phyloP scores from a whole-genome alignment of 2,888 invertebrate genomes.

The Tridacna gigas region DNA sequence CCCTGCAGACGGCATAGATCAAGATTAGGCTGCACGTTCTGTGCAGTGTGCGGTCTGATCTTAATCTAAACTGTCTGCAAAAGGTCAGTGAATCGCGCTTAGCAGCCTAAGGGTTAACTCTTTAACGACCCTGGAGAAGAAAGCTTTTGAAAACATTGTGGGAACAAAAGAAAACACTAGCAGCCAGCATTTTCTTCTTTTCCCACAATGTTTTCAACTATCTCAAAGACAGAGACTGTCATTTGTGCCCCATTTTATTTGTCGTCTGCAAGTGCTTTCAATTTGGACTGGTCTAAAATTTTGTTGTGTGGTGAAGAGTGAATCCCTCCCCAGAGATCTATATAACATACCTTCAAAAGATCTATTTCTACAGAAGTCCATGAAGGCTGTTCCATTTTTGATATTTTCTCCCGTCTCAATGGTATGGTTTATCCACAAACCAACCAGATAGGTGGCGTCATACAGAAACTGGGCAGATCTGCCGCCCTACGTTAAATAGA shows the following conservation, averaged over 20 bases:
- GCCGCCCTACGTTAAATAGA: not conserved
- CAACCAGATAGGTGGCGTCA: conserved; percentile 61
- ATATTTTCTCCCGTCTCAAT: conserved; percentile 37
- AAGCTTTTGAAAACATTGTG: conserved; percentile 1
- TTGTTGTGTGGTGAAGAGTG: too few relatives aligned
- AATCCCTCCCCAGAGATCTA: not conserved
- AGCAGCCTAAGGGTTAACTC: too few relatives aligned
- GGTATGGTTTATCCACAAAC: conserved; percentile 63
- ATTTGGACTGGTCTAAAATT: too few relatives aligned
- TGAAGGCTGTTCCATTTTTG: conserved; percentile 54
- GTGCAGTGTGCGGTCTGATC: too few relatives aligned
- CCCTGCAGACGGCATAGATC: too few relatives aligned
- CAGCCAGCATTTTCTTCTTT: not conserved
- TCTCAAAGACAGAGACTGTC: too few relatives aligned
- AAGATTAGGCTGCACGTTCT: too few relatives aligned
- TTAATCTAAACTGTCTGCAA: too few relatives aligned
- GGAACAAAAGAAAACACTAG: not conserved
- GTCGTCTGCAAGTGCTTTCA: too few relatives aligned
- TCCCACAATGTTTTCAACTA: not conserved
- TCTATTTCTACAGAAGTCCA: conserved; percentile 47
- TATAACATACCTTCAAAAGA: conserved; percentile 59
- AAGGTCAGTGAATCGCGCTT: too few relatives aligned
- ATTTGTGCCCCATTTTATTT: too few relatives aligned
- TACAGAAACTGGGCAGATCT: conserved; percentile 30
- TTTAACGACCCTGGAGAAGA: too few relatives aligned